phyloP scores from a whole-genome alignment of 2,113 vertebrate genomes.

The Silurus asotus region DNA sequence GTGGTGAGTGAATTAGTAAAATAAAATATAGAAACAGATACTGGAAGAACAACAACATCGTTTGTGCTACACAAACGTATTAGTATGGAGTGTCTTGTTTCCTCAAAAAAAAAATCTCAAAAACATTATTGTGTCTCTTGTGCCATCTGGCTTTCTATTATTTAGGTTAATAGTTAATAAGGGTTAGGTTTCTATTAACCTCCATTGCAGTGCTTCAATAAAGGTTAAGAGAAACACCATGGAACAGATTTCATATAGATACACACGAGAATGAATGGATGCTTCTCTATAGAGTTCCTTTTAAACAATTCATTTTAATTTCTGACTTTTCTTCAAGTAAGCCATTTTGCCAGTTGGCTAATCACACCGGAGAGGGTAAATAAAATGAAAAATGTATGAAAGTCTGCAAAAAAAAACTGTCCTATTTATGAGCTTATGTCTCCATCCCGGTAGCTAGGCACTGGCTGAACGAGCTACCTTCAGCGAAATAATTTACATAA shows the following conservation, averaged over 20 bases:
- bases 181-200: background rate
- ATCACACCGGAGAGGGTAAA: background rate
- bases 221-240: background rate
- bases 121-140: background rate
- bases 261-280: background rate
- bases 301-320: background rate
- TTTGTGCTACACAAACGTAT: background rate
- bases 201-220: background rate
- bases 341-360: background rate
- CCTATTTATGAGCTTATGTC: background rate
- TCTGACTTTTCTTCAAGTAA: background rate
- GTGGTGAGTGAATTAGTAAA: background rate
- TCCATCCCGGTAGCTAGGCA: background rate
- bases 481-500: constrained; percentile 7
- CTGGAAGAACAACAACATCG: background rate
- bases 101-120: background rate
- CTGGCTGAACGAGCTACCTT: background rate
- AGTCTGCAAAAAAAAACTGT: background rate
- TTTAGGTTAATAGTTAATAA: too few relatives aligned
- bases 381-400: background rate
- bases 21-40: too few relatives aligned
- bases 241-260: background rate
- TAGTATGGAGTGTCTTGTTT: background rate
- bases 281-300: background rate
- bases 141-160: background rate